Conservation (phyloP, 2,797 vertebrate species). For the Apodemus agrarius region DNA sequence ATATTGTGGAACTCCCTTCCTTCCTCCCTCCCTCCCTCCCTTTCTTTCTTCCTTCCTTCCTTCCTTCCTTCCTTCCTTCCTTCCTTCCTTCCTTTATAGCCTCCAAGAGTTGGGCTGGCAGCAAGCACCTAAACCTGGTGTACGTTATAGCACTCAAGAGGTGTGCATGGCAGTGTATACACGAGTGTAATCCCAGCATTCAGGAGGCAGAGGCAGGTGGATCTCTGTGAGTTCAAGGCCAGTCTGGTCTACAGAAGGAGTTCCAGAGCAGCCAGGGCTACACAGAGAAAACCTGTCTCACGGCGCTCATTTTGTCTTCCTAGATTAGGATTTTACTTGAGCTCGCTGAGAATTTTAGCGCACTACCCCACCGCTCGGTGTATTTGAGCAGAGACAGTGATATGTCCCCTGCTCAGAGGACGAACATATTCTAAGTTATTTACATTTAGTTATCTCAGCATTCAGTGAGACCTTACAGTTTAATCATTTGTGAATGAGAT, state of each 20-base stretch:
- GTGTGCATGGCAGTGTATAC: neutral
- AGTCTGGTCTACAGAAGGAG: neutral
- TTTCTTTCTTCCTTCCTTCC: too few relatives aligned
- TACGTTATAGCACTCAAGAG: slow-evolving; percentile 25
- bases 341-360: neutral
- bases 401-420: slow-evolving; percentile 17
- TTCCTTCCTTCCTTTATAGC: too few relatives aligned
- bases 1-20: neutral
- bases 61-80: too few relatives aligned
- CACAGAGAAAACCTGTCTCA: neutral
- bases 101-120: neutral
- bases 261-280: neutral
- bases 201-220: neutral
- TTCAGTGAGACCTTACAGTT: neutral
- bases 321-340: neutral
- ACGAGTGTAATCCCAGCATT: neutral
- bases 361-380: neutral
- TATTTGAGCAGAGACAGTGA: neutral
- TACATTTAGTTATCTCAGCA: neutral
- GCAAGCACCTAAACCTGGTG: neutral
- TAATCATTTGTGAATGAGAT: neutral
- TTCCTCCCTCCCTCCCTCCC: too few relatives aligned
- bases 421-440: neutral
- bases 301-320: neutral
- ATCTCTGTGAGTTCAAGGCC: neutral